Conservation (phyloP, 2,113 vertebrate species). For the Delphinapterus leucas region DNA sequence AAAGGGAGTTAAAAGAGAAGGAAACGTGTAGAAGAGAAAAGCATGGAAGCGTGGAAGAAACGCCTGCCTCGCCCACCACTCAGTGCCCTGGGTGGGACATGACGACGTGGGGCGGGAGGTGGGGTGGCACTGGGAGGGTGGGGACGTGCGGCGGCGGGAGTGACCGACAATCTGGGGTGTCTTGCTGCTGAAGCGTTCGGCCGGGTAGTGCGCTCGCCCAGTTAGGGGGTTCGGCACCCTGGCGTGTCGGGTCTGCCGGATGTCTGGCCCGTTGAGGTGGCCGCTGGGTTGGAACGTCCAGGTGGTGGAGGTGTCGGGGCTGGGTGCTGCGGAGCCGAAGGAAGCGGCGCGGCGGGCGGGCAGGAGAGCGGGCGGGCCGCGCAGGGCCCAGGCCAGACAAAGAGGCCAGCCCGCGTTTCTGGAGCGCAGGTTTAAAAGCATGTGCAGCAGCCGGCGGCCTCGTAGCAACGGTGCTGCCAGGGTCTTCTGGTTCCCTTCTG, state of each 20-base stretch:
- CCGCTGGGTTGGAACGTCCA: neutral
- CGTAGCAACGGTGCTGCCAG: neutral
- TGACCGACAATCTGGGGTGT: neutral
- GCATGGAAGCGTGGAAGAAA: neutral
- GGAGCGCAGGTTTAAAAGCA: neutral
- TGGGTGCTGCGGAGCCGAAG: neutral
- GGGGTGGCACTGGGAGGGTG: neutral
- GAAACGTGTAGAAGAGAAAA: neutral
- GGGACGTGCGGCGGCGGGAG: neutral
- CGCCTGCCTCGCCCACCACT: neutral
- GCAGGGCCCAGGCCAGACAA: neutral
- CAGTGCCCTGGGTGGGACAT: neutral
- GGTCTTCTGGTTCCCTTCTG: neutral
- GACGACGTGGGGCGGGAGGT: neutral
- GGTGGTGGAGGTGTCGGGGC: too few species aligned
- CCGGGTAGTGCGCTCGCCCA: neutral
- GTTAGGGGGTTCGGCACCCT: neutral
- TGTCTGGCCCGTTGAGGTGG: neutral
- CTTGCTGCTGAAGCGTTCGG: neutral
- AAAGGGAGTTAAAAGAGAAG: conserved; percentile 33
- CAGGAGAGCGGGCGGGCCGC: neutral
- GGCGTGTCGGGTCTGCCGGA: neutral
- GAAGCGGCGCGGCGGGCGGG: neutral
- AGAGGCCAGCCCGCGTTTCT: neutral
- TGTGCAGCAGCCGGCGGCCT: neutral